Conservation (phyloP, 2,797 vertebrate species). For the Mus spretus region DNA sequence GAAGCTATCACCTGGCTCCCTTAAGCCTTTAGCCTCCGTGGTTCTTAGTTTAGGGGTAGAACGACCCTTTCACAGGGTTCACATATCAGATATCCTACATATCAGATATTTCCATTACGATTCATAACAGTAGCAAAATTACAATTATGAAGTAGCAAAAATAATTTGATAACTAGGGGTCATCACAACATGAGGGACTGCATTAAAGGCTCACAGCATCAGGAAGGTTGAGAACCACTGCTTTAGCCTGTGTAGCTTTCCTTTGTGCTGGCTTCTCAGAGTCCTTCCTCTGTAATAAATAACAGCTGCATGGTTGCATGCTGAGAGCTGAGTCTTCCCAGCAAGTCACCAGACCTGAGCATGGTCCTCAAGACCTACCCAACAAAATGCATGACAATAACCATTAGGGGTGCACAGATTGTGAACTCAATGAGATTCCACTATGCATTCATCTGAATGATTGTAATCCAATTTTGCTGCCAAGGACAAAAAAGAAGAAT, state of each 20-base stretch:
- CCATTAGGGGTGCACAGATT: neutral
- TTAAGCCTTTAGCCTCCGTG: neutral
- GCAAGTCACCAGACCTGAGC: neutral
- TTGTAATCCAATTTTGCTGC: neutral
- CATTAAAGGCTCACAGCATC: neutral
- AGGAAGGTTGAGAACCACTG: neutral
- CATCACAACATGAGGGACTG: neutral
- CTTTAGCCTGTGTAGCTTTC: neutral
- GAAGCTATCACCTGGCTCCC: neutral
- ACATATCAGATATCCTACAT: neutral
- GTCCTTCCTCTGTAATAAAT: neutral
- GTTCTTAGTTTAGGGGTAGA: neutral
- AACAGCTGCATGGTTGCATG: neutral
- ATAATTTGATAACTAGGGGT: neutral
- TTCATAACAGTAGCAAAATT: neutral
- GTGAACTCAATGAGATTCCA: neutral
- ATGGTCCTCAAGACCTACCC: neutral
- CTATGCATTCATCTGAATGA: neutral
- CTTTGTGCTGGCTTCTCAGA: constrained; percentile 15
- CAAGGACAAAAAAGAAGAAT: neutral
- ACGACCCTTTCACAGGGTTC: neutral
- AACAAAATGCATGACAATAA: neutral
- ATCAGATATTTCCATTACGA: neutral
- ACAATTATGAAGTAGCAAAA: neutral
- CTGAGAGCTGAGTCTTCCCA: neutral